Evolutionary conservation across 2,797 vertebrate species (phyloP).

Genomic region (Dryobates pubescens): DNA sequence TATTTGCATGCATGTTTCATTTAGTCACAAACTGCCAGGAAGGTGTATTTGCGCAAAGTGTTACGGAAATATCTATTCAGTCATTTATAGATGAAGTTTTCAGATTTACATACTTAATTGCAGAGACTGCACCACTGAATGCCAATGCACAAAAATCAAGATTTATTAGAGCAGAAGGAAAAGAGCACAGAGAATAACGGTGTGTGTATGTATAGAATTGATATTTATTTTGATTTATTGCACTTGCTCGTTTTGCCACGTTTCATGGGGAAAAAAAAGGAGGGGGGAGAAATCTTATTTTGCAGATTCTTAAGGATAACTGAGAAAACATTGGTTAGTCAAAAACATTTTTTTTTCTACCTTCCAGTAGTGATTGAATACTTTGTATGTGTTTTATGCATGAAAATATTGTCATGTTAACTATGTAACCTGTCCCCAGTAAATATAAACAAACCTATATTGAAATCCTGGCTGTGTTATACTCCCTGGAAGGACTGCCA

Average conservation of each 20-base stretch:
- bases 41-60: neutral
- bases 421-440: neutral
- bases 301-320: neutral
- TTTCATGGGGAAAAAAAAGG: neutral
- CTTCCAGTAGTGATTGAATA: neutral
- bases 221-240: constrained; percentile 19
- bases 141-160: constrained; percentile 6
- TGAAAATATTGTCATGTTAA: neutral
- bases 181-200: neutral
- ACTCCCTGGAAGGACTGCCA: neutral
- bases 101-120: constrained; percentile 62
- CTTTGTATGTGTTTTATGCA: neutral
- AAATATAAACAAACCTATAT: neutral
- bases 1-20: constrained; percentile 46
- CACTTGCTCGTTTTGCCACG: neutral
- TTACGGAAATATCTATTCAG: constrained; percentile 21
- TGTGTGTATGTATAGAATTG: neutral
- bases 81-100: constrained; percentile 48
- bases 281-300: neutral
- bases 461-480: neutral
- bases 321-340: neutral
- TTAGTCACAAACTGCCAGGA: constrained; percentile 24
- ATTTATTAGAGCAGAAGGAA: constrained; percentile 16
- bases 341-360: neutral
- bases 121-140: constrained; percentile 29